Percentiles rank a stretch among this genome's conserved stretches.
These are phyloP conservation scores for Bradypodion pumilum DNA, from an alignment of 2,797 vertebrate genomes.

Conservation along the genomic window DNA sequence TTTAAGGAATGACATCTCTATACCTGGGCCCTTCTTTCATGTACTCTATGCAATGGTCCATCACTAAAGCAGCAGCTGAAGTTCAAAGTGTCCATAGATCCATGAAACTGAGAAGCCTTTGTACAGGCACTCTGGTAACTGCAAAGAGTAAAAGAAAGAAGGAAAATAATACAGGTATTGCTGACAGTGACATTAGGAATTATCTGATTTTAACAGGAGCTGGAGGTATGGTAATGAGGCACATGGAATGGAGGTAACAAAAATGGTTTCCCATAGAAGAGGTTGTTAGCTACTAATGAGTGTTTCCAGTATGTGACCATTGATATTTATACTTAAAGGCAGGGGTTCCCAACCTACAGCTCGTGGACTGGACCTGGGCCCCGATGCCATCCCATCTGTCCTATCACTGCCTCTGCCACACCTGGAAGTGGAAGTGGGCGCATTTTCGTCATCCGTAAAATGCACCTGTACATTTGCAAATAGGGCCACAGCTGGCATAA, in stretches of 20 bases:
- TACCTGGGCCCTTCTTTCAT: conserved; percentile 55
- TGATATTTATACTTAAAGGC: background rate
- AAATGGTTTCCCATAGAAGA: conserved; percentile 11
- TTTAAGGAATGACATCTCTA: conserved; percentile 37
- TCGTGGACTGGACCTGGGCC: no score
- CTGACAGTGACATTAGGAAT: conserved; percentile 20
- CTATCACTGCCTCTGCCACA: no score
- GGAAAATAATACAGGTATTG: conserved; percentile 14
- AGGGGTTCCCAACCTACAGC: no score
- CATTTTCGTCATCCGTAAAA: no score
- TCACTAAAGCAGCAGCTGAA: conserved; percentile 45
- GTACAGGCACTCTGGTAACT: conserved; percentile 30
- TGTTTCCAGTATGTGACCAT: background rate
- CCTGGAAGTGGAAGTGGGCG: no score
- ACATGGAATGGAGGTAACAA: background rate
- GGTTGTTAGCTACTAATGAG: conserved; percentile 31
- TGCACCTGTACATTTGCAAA: no score
- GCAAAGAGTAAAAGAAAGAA: conserved; percentile 15
- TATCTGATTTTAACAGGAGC: conserved; percentile 37
- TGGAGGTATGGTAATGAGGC: conserved; percentile 14
- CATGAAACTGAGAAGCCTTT: conserved; percentile 13
- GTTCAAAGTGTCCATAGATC: conserved; percentile 54
- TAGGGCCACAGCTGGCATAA: no score
- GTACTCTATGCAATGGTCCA: conserved; percentile 43
- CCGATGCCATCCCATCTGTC: no score